phyloP scores from a whole-genome alignment of 2,888 invertebrate species.

The Monochamus alternatus region DNA sequence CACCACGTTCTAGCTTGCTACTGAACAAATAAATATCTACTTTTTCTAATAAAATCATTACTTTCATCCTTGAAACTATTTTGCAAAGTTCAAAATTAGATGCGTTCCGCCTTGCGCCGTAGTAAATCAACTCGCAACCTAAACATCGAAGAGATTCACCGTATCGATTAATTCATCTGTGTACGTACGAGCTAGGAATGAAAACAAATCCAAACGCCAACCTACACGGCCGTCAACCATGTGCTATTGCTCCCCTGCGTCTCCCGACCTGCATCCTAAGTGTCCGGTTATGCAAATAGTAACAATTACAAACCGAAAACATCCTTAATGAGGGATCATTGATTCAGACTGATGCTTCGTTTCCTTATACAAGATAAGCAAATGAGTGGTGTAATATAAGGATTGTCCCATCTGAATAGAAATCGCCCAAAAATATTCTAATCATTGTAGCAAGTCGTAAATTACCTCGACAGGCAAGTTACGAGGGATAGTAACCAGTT shows the following conservation, averaged over 20 bases:
- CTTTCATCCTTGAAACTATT: not conserved
- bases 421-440: too few relatives aligned
- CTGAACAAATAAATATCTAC: too few relatives aligned
- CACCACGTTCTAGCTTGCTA: too few relatives aligned
- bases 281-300: not conserved
- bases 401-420: too few relatives aligned
- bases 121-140: not conserved
- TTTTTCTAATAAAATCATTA: too few relatives aligned
- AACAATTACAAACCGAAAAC: not conserved
- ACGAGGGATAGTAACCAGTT: too few relatives aligned
- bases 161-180: not conserved
- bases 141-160: not conserved
- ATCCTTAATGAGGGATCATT: not conserved
- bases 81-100: not conserved
- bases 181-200: not conserved
- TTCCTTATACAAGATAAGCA: too few relatives aligned
- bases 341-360: not conserved
- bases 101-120: not conserved
- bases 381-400: too few relatives aligned
- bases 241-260: not conserved
- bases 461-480: too few relatives aligned
- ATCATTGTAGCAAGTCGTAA: too few relatives aligned
- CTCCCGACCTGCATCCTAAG: slow-evolving; percentile 1
- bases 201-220: not conserved
- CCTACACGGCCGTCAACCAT: not conserved